Percentiles rank a stretch among this genome's conserved stretches.
Evolutionary conservation across 1,140 invertebrate species (phyloP).

Genomic region (Aradophagus sp.): DNA sequence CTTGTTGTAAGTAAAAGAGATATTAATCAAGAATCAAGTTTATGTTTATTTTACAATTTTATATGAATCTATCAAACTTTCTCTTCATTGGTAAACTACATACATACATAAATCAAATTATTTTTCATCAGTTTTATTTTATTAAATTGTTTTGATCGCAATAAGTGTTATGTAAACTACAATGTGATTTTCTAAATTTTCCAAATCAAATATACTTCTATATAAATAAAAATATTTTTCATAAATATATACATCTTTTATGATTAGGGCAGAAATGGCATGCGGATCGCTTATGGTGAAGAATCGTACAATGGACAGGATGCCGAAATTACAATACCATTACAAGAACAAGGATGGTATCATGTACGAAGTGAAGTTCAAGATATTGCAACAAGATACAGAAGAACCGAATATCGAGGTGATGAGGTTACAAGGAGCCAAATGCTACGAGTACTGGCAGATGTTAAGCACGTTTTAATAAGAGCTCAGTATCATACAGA

Average conservation of each 20-base stretch:
- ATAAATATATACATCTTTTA: no score
- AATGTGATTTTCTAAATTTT: no score
- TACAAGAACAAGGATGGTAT: conserved; percentile 85
- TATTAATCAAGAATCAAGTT: no score
- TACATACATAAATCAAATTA: no score
- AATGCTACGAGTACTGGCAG: conserved; percentile 88
- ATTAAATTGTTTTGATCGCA: no score
- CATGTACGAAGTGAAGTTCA: conserved; percentile 78
- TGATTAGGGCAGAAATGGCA: conserved; percentile 79
- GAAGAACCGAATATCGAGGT: conserved; percentile 78
- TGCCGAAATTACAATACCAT: conserved; percentile 78
- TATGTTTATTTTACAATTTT: no score
- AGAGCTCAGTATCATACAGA: conserved; percentile 95
- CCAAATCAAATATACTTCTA: no score
- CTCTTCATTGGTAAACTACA: no score
- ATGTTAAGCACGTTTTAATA: conserved; percentile 87
- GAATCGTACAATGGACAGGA: conserved; percentile 78
- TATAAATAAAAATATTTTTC: no score
- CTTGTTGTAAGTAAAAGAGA: conserved; percentile 79
- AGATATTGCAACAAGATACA: conserved; percentile 77
- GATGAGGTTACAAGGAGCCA: conserved; percentile 82
- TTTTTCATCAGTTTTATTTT: no score
- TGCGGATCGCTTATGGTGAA: conserved; percentile 83
- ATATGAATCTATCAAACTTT: no score
- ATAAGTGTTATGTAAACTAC: no score